Percentiles rank a stretch among this genome's conserved stretches.
Evolutionary conservation across 2,888 invertebrate species (phyloP).

Genomic region (Nasonovia ribisnigri): DNA sequence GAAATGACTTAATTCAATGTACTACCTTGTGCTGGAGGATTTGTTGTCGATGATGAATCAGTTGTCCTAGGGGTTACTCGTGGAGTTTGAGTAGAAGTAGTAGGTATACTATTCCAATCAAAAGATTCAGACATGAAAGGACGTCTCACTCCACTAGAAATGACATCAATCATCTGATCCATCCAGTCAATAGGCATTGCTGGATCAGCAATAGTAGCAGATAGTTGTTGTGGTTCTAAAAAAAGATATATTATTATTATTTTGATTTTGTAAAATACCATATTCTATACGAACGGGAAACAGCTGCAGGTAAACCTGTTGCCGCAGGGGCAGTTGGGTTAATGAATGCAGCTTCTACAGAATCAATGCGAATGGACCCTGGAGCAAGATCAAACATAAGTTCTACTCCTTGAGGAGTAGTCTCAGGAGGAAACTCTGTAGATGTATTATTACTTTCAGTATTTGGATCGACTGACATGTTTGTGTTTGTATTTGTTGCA

Average conservation of each 20-base stretch:
- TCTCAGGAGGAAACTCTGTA: neutral
- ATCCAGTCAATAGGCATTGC: conserved; percentile 59
- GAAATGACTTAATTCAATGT: neutral
- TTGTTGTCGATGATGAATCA: conserved; percentile 52
- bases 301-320: conserved; percentile 62
- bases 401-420: conserved; percentile 70
- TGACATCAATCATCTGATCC: conserved; percentile 64
- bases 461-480: conserved; percentile 47
- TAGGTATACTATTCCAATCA: conserved; percentile 55
- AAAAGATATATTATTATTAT: neutral
- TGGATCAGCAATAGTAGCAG: neutral
- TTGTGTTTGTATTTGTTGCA: conserved; percentile 51
- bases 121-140: conserved; percentile 51
- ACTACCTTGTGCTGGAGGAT: conserved; percentile 42
- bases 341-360: conserved; percentile 71
- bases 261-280: neutral
- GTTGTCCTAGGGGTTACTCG: conserved; percentile 57
- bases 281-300: conserved; percentile 65
- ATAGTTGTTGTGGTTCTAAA: conserved; percentile 24
- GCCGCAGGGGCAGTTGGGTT: conserved; percentile 53
- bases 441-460: conserved; percentile 53
- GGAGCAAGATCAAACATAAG: conserved; percentile 75
- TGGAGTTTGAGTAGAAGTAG: conserved; percentile 61
- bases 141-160: conserved; percentile 58
- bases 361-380: conserved; percentile 70